phyloP scores from a whole-genome alignment of 2,113 vertebrate species.

The Malaclemys terrapin region DNA sequence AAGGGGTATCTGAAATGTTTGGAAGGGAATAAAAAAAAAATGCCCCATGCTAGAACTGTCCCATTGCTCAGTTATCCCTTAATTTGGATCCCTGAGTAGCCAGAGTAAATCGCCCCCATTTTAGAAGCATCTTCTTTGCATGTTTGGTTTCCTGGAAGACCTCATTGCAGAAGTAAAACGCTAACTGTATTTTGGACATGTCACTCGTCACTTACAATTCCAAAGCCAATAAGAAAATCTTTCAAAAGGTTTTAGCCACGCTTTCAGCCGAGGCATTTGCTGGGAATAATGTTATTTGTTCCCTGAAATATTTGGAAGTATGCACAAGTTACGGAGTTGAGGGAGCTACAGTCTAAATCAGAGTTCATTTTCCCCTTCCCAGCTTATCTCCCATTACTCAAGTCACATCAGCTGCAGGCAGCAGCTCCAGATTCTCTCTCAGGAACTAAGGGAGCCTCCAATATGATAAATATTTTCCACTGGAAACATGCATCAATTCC shows the following conservation, averaged over 20 bases:
- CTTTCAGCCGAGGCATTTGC: constrained; percentile 18
- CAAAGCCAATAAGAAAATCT: neutral
- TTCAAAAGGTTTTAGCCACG: neutral
- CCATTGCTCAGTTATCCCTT: neutral
- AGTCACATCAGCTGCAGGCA: constrained; percentile 20
- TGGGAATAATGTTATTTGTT: constrained; percentile 6
- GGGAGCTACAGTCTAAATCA: neutral
- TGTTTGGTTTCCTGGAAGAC: neutral
- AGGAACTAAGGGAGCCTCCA: constrained; percentile 60
- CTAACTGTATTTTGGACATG: neutral
- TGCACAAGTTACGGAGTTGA: neutral
- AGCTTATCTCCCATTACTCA: constrained; percentile 6
- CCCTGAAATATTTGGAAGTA: neutral
- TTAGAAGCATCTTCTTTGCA: neutral
- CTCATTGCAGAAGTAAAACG: neutral
- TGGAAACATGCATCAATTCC: constrained; percentile 57
- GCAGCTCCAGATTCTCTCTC: constrained; percentile 31
- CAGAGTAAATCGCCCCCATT: constrained; percentile 1
- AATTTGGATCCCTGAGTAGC: neutral
- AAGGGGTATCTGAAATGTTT: constrained; percentile 3
- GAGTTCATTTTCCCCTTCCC: constrained; percentile 26
- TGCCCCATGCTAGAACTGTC: neutral
- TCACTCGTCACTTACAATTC: constrained; percentile 8
- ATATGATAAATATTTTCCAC: constrained; percentile 67
- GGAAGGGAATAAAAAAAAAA: neutral